These are phyloP conservation scores for Melikaiella ostensackeni DNA, from an alignment of 2,888 invertebrate genomes.

Conservation along the genomic window DNA sequence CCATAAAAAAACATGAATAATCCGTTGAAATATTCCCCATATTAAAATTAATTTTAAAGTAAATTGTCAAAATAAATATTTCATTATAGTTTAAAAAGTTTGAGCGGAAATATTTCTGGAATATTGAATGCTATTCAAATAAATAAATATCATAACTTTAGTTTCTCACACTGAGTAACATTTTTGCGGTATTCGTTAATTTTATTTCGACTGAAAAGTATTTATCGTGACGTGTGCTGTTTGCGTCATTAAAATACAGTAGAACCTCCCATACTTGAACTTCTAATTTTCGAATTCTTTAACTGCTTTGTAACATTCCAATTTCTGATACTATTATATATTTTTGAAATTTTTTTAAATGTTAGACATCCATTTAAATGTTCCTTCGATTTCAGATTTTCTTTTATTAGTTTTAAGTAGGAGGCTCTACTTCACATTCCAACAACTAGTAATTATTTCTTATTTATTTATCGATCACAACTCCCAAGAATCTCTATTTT, in stretches of 20 bases:
- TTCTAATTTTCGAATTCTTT: background rate
- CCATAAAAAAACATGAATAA: too few species aligned
- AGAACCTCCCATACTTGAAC: background rate
- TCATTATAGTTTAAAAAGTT: background rate
- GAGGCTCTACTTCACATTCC: background rate
- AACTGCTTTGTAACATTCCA: background rate
- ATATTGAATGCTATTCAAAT: background rate
- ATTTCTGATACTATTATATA: background rate
- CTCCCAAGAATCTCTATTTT: background rate
- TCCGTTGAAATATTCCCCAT: background rate
- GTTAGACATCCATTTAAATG: too few species aligned
- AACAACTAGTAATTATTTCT: background rate
- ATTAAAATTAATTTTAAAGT: background rate
- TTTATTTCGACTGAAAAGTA: constrained; percentile 6
- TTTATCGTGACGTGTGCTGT: background rate
- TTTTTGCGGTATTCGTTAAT: background rate
- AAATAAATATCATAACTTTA: background rate
- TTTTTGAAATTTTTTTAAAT: background rate
- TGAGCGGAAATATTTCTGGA: background rate
- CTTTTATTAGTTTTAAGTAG: background rate
- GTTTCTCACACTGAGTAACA: background rate
- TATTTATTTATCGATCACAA: constrained; percentile 1
- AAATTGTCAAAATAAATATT: background rate
- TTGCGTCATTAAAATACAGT: background rate
- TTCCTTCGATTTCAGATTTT: background rate